phyloP scores from a whole-genome alignment of 2,888 invertebrate genomes.

The Thysanoteuthis rhombus region DNA sequence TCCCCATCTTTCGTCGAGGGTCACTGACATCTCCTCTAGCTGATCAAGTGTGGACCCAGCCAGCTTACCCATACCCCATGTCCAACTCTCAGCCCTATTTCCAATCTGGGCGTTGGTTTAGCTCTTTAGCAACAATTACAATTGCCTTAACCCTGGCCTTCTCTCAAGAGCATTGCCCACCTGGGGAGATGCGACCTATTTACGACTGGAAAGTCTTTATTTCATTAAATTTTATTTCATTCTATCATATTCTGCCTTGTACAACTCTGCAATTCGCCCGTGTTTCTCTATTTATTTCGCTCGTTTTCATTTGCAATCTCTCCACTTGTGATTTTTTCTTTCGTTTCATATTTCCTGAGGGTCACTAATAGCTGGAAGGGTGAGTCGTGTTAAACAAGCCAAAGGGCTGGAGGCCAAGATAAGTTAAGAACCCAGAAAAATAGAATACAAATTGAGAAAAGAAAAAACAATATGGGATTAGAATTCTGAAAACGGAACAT shows the following conservation, averaged over 20 bases:
- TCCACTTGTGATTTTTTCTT: neutral
- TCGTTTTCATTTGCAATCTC: neutral
- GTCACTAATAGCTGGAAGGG: neutral
- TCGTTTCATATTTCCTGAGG: neutral
- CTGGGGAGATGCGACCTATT: slow-evolving; percentile 12
- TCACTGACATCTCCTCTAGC: neutral
- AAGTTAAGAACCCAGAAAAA: neutral
- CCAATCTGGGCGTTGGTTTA: neutral
- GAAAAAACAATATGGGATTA: neutral
- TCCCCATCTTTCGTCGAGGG: neutral
- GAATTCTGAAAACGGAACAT: neutral
- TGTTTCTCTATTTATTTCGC: neutral
- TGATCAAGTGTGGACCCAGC: neutral
- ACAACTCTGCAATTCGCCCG: neutral
- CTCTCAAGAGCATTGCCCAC: neutral
- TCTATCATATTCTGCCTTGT: neutral
- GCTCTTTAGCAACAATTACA: neutral
- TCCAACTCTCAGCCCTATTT: neutral
- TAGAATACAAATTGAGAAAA: no score
- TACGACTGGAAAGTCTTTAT: neutral
- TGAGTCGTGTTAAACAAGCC: neutral
- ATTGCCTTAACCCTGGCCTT: neutral
- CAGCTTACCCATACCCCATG: neutral
- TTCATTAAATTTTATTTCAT: neutral
- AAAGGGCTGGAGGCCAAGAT: neutral